Conservation (phyloP, 2,797 vertebrate species). For the Pygocentrus nattereri region DNA sequence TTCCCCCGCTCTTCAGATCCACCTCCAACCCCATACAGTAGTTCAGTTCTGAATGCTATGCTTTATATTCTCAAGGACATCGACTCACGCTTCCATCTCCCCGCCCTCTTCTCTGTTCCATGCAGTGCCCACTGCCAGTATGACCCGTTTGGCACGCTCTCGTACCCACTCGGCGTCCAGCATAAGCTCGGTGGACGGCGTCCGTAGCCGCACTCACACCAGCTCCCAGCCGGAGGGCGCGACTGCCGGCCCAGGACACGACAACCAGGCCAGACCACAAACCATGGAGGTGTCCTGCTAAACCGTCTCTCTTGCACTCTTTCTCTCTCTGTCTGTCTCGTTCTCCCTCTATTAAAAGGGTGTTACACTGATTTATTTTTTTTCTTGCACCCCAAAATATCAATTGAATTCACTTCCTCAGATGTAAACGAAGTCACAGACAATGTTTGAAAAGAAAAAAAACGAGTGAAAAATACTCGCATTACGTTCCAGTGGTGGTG, state of each 20-base stretch:
- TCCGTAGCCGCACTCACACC: conserved; percentile 82
- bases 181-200: conserved; percentile 84
- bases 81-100: neutral
- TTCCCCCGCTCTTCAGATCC: conserved; percentile 23
- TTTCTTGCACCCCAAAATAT: neutral
- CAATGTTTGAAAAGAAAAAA: neutral
- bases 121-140: conserved; percentile 88
- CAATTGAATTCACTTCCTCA: neutral
- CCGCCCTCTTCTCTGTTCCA: conserved; percentile 18
- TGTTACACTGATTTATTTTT: neutral
- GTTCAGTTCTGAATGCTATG: neutral
- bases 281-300: conserved; percentile 90
- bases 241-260: conserved; percentile 70
- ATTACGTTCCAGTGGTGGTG: neutral
- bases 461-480: too few species aligned
- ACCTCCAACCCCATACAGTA: conserved; percentile 55
- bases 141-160: conserved; percentile 91
- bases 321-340: neutral
- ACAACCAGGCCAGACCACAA: conserved; percentile 78
- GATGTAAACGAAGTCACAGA: neutral
- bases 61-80: neutral
- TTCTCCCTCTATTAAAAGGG: neutral
- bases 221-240: conserved; percentile 80
- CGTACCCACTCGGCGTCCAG: conserved; percentile 92
- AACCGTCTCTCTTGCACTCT: conserved; percentile 48